phyloP scores from a whole-genome alignment of 2,888 invertebrate genomes.

The Acrobasis consociella region DNA sequence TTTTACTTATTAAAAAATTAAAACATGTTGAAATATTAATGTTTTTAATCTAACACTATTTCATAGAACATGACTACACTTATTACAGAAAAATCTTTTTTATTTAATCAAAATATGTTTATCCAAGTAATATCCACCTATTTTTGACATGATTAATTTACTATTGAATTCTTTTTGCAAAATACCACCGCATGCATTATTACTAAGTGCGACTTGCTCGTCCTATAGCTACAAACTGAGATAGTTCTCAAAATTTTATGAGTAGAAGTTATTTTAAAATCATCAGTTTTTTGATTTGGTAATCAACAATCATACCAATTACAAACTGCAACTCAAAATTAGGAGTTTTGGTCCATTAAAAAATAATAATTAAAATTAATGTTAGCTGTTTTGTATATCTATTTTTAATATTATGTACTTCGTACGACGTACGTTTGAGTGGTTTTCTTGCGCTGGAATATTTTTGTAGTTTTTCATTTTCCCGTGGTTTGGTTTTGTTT shows the following conservation, averaged over 20 bases:
- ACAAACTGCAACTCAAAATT: conserved; percentile 28
- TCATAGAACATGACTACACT: conserved; percentile 27
- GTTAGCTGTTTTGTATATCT: conserved; percentile 24
- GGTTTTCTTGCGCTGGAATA: conserved; percentile 26
- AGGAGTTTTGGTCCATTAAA: conserved; percentile 49
- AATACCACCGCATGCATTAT: conserved; percentile 9
- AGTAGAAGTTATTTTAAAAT: conserved; percentile 1
- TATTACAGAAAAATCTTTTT: conserved; percentile 25
- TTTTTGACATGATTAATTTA: conserved; percentile 15
- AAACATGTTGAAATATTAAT: conserved; percentile 61
- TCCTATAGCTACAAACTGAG: conserved; percentile 8
- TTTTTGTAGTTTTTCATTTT: conserved; percentile 34
- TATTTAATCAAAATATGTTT: conserved; percentile 20
- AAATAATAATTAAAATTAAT: conserved; percentile 22
- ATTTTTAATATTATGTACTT: conserved; percentile 20
- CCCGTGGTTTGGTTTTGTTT: conserved; percentile 28
- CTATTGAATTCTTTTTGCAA: neutral
- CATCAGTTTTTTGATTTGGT: conserved; percentile 13
- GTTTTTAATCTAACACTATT: conserved; percentile 49
- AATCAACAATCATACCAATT: conserved; percentile 20
- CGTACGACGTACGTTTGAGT: conserved; percentile 19
- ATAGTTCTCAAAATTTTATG: conserved; percentile 1
- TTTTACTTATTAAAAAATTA: conserved; percentile 37
- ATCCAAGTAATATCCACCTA: conserved; percentile 15
- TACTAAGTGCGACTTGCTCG: conserved; percentile 17